A percentile compares a stretch with the other conserved stretches of the same genome.
These are phyloP conservation scores for Boloria euphrosyne DNA, from an alignment of 2,888 invertebrate species.

Conservation along the genomic window DNA sequence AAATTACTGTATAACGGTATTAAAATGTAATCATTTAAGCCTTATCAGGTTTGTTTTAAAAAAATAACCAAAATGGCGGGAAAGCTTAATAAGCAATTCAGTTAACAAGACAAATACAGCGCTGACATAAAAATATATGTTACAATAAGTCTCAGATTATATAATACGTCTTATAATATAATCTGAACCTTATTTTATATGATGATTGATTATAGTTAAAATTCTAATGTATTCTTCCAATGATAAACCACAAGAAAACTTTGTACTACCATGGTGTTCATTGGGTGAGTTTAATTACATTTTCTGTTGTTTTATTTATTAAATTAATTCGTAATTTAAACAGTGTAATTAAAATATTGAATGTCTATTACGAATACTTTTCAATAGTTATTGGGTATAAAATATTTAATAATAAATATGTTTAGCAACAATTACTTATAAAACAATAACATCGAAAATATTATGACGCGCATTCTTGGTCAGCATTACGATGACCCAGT, in stretches of 20 bases:
- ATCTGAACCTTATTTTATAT: too few species aligned
- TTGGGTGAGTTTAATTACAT: constrained; percentile 47
- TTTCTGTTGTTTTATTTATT: background rate
- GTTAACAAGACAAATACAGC: background rate
- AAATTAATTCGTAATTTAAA: too few species aligned
- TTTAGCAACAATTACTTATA: constrained; percentile 2
- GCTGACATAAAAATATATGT: background rate
- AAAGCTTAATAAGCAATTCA: background rate
- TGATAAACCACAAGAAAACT: constrained; percentile 54
- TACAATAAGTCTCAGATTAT: too few species aligned
- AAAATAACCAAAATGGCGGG: background rate
- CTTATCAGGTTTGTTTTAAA: background rate
- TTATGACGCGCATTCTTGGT: constrained; percentile 37
- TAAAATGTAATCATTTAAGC: background rate
- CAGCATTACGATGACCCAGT: constrained; percentile 50
- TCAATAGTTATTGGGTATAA: too few species aligned
- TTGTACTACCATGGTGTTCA: constrained; percentile 67
- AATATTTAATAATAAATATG: background rate
- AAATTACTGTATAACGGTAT: too few species aligned
- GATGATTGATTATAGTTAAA: background rate
- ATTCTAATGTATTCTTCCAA: constrained; percentile 37
- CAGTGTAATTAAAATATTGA: too few species aligned
- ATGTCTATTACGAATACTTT: too few species aligned
- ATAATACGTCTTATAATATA: too few species aligned
- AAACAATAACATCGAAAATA: constrained; percentile 18